These are phyloP conservation scores for Lasioglossum villosulum DNA, from an alignment of 2,888 invertebrate genomes.

Conservation along the genomic window DNA sequence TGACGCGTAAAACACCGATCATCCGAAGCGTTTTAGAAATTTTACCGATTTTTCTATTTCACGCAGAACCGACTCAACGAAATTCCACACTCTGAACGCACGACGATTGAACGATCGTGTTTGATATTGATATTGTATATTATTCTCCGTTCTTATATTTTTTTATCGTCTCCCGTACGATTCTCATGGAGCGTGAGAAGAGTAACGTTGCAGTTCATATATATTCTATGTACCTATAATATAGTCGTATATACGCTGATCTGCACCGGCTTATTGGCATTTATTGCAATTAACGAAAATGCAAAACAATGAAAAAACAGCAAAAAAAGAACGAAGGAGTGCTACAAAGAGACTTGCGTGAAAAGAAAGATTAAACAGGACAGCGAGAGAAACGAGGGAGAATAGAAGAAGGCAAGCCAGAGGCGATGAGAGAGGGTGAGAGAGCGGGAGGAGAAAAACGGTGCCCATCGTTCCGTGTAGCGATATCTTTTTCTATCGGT, in stretches of 20 bases:
- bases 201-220: slow-evolving; percentile 58
- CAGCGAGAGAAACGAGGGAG: neutral
- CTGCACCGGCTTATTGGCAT: slow-evolving; percentile 60
- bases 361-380: neutral
- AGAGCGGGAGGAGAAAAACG: neutral
- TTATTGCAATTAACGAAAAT: slow-evolving; percentile 49
- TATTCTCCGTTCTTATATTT: slow-evolving; percentile 60
- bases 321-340: slow-evolving; percentile 8
- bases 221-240: slow-evolving; percentile 62
- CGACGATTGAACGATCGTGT: slow-evolving; percentile 37
- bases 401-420: neutral
- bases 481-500: slow-evolving; percentile 19
- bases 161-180: slow-evolving; percentile 58
- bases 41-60: slow-evolving; percentile 46
- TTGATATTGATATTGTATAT: slow-evolving; percentile 51
- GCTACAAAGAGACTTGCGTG: slow-evolving; percentile 1
- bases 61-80: slow-evolving; percentile 35
- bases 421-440: neutral
- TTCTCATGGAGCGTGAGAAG: slow-evolving; percentile 55
- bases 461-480: slow-evolving; percentile 10
- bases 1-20: neutral
- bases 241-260: slow-evolving; percentile 56
- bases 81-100: slow-evolving; percentile 33
- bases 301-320: slow-evolving; percentile 3
- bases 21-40: slow-evolving; percentile 24